Conservation (phyloP, 2,888 invertebrate species). For the Autographa gamma region DNA sequence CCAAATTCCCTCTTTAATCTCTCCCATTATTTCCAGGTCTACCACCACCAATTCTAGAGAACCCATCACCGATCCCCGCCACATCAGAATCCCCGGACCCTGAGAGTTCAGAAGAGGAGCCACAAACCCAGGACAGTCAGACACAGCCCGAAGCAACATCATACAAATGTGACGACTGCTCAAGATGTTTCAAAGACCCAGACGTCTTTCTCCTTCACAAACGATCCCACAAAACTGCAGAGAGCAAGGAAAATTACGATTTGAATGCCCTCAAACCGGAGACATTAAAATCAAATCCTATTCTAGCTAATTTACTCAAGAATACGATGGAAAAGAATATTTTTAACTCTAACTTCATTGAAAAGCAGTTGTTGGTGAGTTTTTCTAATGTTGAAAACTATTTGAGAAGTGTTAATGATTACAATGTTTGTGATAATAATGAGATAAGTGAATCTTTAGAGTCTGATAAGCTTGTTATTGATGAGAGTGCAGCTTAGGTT, state of each 20-base stretch:
- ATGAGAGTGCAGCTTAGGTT: slow-evolving; percentile 62
- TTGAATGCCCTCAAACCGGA: slow-evolving; percentile 65
- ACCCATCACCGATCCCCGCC: slow-evolving; percentile 17
- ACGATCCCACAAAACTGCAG: slow-evolving; percentile 65
- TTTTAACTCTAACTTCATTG: slow-evolving; percentile 67
- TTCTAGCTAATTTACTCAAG: slow-evolving; percentile 78
- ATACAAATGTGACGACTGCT: slow-evolving; percentile 77
- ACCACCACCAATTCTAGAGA: slow-evolving; percentile 19
- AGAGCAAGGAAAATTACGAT: slow-evolving; percentile 72
- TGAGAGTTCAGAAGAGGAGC: not conserved
- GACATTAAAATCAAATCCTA: slow-evolving; percentile 79
- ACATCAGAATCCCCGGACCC: not conserved
- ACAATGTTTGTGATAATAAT: slow-evolving; percentile 52
- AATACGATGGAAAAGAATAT: slow-evolving; percentile 59
- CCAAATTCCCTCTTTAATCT: too few species aligned
- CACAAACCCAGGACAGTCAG: slow-evolving; percentile 28
- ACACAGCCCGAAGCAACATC: slow-evolving; percentile 51
- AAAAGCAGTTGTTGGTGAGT: slow-evolving; percentile 77
- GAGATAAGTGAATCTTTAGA: slow-evolving; percentile 61
- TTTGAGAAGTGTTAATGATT: slow-evolving; percentile 66
- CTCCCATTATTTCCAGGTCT: not conserved
- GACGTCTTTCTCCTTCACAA: slow-evolving; percentile 81
- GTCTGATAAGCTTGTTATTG: slow-evolving; percentile 69
- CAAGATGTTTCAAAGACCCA: slow-evolving; percentile 84
- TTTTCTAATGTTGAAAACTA: slow-evolving; percentile 78